Evolutionary conservation across 2,888 invertebrate genomes (phyloP).

Genomic region (Laothoe populi): DNA sequence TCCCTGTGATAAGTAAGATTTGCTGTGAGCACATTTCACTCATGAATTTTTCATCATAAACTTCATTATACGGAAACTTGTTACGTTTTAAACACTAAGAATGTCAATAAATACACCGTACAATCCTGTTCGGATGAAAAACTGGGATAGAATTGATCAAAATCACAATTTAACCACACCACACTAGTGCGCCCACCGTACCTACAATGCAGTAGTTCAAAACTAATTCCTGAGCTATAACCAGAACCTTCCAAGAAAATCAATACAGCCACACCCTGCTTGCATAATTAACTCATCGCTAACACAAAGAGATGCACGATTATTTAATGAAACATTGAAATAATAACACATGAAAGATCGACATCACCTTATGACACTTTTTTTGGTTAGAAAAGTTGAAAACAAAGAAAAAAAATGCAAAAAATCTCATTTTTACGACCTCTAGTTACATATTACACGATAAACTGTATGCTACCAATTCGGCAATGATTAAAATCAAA

Average conservation of each 20-base stretch:
- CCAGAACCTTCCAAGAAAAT: slow-evolving; percentile 84
- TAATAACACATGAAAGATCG: slow-evolving; percentile 75
- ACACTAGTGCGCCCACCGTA: slow-evolving; percentile 56
- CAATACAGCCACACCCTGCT: slow-evolving; percentile 84
- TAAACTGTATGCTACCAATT: neutral
- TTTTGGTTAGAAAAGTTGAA: slow-evolving; percentile 82
- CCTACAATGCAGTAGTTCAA: slow-evolving; percentile 72
- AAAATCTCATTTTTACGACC: slow-evolving; percentile 56
- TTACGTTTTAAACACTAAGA: slow-evolving; percentile 35
- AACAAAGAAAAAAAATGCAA: slow-evolving; percentile 78
- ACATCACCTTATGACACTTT: slow-evolving; percentile 74
- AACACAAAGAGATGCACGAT: slow-evolving; percentile 52
- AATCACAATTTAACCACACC: slow-evolving; percentile 54
- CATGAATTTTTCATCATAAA: neutral
- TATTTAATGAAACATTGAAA: slow-evolving; percentile 60
- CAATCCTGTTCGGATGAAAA: neutral
- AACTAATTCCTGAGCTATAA: slow-evolving; percentile 76
- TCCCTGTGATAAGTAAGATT: slow-evolving; percentile 50
- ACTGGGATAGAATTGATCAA: slow-evolving; percentile 16
- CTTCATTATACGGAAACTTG: neutral
- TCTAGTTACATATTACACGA: slow-evolving; percentile 15
- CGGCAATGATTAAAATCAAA: slow-evolving; percentile 36
- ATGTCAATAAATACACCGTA: slow-evolving; percentile 32
- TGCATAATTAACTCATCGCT: slow-evolving; percentile 76
- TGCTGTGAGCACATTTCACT: slow-evolving; percentile 26